Percentiles rank a stretch among this genome's conserved stretches.
Conservation (phyloP, 2,797 vertebrate species). For the Liasis olivaceus region DNA sequence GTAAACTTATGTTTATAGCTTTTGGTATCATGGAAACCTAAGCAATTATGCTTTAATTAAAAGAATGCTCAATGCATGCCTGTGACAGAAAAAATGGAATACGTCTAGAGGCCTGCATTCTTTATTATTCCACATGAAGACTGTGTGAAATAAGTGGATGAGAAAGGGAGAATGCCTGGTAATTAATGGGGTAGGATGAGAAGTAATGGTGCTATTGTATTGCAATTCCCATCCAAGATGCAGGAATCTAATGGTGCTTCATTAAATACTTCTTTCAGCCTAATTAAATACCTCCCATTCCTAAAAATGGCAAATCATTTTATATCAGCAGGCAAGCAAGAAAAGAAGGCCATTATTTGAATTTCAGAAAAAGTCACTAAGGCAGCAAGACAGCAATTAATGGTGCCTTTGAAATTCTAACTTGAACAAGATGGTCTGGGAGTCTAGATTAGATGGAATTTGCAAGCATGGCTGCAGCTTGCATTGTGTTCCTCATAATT, state of each 20-base stretch:
- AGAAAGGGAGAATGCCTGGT: neutral
- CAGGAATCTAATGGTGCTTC: slow-evolving; percentile 42
- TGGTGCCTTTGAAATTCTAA: slow-evolving; percentile 26
- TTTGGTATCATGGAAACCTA: neutral
- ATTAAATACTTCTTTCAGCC: slow-evolving; percentile 33
- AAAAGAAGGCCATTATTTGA: slow-evolving; percentile 31
- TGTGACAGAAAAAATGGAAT: neutral
- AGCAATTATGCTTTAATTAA: neutral
- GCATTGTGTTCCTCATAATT: slow-evolving; percentile 18
- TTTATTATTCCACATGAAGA: neutral
- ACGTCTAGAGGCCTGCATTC: accelerated
- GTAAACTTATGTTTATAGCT: neutral
- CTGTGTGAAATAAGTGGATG: accelerated
- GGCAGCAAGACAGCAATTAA: slow-evolving; percentile 52
- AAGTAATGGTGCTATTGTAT: slow-evolving; percentile 11
- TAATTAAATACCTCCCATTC: slow-evolving; percentile 53
- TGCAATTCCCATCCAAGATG: neutral
- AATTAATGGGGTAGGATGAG: neutral
- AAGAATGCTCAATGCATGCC: neutral
- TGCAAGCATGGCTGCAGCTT: slow-evolving; percentile 24
- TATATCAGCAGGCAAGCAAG: slow-evolving; percentile 18
- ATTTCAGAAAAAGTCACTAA: slow-evolving; percentile 46
- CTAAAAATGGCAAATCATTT: slow-evolving; percentile 40
- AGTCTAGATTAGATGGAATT: slow-evolving; percentile 30
- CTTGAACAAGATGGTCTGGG: slow-evolving; percentile 18